Conservation (phyloP, 1,140 invertebrate species). For the Drosophila melanogaster region Release_6_plus_ISO1_MT NT_037436.4:7973501-7974000, state of each 20-base stretch:
- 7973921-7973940: background rate
- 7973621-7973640: background rate
- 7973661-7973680: slow-evolving; percentile 91
- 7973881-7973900: slow-evolving; percentile 15
- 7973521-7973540: slow-evolving; percentile 89
- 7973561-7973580: slow-evolving; percentile 86
- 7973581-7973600: slow-evolving; percentile 29
- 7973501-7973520: slow-evolving; percentile 88
- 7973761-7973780: slow-evolving; percentile 33
- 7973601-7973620: too few relatives aligned
- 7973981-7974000: slow-evolving; percentile 28
- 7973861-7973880: slow-evolving; percentile 2
- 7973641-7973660: slow-evolving; percentile 87
- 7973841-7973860: background rate
- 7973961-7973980: slow-evolving; percentile 9
- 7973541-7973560: slow-evolving; percentile 87
- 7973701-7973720: slow-evolving; percentile 89
- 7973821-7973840: background rate
- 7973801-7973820: slow-evolving; percentile 14
- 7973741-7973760: slow-evolving; percentile 43
- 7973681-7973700: slow-evolving; percentile 89
- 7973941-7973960: background rate
- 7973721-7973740: slow-evolving; percentile 87
- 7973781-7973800: slow-evolving; percentile 25
- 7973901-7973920: background rate